phyloP scores from a whole-genome alignment of 1,140 invertebrate species.

The Rhopalosiphum padi region DNA sequence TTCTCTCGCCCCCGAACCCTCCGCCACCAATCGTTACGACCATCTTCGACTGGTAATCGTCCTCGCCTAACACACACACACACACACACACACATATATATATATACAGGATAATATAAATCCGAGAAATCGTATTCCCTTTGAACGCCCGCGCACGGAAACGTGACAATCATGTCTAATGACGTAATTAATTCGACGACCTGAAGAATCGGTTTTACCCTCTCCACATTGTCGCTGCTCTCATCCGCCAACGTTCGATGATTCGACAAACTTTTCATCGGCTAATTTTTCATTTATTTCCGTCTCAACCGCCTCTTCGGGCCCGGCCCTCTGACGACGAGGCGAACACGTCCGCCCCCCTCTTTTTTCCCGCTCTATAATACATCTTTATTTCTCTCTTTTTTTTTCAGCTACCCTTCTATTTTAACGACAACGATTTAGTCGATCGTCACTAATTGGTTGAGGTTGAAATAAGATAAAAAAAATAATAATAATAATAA shows the following conservation, averaged over 20 bases:
- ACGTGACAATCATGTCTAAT: slow-evolving; percentile 58
- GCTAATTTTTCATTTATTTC: slow-evolving; percentile 58
- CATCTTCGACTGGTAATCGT: slow-evolving; percentile 32
- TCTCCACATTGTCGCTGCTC: background rate
- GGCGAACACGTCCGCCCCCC: background rate
- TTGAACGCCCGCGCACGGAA: slow-evolving; percentile 23
- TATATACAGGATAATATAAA: background rate
- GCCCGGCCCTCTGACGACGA: background rate
- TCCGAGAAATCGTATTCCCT: slow-evolving; percentile 42
- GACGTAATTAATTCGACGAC: slow-evolving; percentile 57
- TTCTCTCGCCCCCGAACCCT: background rate
- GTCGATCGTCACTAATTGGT: slow-evolving; percentile 46
- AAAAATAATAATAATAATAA: slow-evolving; percentile 15
- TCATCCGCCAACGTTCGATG: slow-evolving; percentile 43
- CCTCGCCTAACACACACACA: background rate
- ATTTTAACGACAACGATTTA: slow-evolving; percentile 33
- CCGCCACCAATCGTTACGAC: background rate
- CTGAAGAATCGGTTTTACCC: slow-evolving; percentile 46
- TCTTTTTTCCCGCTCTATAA: background rate
- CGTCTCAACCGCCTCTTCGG: slow-evolving; percentile 49
- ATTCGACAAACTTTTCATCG: slow-evolving; percentile 57
- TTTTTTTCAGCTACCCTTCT: background rate
- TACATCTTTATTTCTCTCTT: background rate
- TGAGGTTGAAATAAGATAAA: background rate
- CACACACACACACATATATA: background rate